Evolutionary conservation across 2,888 invertebrate genomes (phyloP), one percentile per base, ranked within the genome.

Genomic region (Ypsolopha scabrella): DNA sequence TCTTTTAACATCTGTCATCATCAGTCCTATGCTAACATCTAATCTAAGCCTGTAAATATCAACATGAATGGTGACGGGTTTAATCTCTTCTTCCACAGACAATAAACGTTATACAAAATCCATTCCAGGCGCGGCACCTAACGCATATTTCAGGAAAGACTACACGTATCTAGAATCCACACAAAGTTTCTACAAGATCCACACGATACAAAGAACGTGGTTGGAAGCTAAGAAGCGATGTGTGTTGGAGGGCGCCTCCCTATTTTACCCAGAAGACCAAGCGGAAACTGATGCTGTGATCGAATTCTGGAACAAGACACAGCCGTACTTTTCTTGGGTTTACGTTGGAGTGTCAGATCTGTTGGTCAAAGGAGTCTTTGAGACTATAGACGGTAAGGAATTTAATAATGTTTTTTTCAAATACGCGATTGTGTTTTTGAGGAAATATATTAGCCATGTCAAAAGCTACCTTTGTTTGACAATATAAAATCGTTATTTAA

Each of bases 141-240:
- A 62, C 10, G 70, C 65, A 47, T 73, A 73, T 56, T 82, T 80
- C 55, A 69, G 80, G 6, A 71, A 67, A 38, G 80, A 81, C 58
- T 82, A 80, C 57, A 65, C 51, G 7, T 80, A 63, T 53, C 48
- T 78, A 51, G 65, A 70, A 11, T 55, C 53, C 0, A 60, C 67
- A 6, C 49, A 65, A 6, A 67, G 69, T 53, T 82, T 80, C 52
- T 82, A 80, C 60, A 82, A 82, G 60, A 62, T 80, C 33, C 75
- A 80, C 49, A 75, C 73, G 0, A 47, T 70, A 13, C 64, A 63
- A 4, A 68, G 62, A 52, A 60, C 58, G 7, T 82, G 79, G 79
- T 43, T 59, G 6, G 68, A 72, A 0, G 80, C 79, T 0, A 72
- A 69, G 54, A 60, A 54, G 4, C 57, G 55, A n/a, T 82, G 81